Base-by-base conservation (phyloP, 2,797 vertebrate genomes). In the Corythornis leucogaster region DNA sequence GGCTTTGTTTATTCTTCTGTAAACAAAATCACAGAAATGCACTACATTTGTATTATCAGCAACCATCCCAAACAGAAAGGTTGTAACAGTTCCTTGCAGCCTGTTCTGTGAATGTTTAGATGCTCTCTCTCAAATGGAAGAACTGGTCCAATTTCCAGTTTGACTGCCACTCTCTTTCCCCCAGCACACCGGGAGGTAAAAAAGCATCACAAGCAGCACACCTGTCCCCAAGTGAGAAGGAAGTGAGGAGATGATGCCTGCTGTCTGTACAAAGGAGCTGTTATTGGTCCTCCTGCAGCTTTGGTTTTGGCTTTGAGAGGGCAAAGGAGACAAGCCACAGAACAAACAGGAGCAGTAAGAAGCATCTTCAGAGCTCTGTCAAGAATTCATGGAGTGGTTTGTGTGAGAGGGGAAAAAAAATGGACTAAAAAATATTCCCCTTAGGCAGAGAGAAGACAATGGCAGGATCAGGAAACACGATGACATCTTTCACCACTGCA, bases 131-230 rank as follows among this genome's bases (percentile, higher is more conserved):
- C 66, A 78, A 18, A 30, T 6, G 21, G 31, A 68, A 35, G 50
- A 93, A 81, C 50, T 81, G 19, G 19, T 86, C 55, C 71, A 25
- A 8, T 74, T 94, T 87, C 94, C 71, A 87, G 75, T 85, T 54
- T 64, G 78, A 54, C 50, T 82, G 58, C 54, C 22, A 46, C 42
- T 62, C 31, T 54, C 45, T 64, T 85, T 92, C 71, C 81, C 2
- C 6, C 42, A 77, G 85, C 54, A 75, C 40, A 77, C 42, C 79
- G 75, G 73, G 58, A 69, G 83, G 83, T 74, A 77, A 81, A 89
- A 82, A 84, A 24, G 38, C 51, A 83, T 50, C 45, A 63, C 33
- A 74, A 81, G 74, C 57, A 88, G 70, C 83, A 80, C 12, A 1
- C 59, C 77, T 5, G 0, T 50, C 74, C 20, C 70, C 55, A 62